Conservation (phyloP, 2,797 vertebrate species). For the Myiotriccus ornatus region DNA sequence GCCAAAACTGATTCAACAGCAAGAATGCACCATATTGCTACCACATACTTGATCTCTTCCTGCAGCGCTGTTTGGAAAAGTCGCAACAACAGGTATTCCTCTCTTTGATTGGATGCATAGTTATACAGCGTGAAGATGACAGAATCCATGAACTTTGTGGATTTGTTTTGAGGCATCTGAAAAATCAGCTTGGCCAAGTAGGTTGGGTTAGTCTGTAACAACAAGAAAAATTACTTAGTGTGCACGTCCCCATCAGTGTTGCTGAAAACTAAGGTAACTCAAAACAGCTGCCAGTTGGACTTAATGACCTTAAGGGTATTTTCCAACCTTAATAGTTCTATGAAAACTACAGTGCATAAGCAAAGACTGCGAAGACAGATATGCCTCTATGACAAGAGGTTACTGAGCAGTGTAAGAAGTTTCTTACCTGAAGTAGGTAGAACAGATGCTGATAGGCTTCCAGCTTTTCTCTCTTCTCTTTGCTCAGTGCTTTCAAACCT, state of each 20-base stretch:
- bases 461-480: conserved; percentile 93
- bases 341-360: background rate
- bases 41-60: conserved; percentile 94
- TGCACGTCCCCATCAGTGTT: fast-evolving
- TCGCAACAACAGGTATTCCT: conserved; percentile 92
- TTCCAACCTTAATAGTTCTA: background rate
- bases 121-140: conserved; percentile 98
- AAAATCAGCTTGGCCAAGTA: conserved; percentile 98
- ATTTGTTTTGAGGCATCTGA: conserved; percentile 99
- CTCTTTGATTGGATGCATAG: conserved; percentile 96
- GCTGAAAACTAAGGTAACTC: background rate
- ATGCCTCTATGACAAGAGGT: background rate
- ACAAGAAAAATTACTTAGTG: conserved; percentile 7
- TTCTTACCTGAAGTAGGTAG: conserved; percentile 89
- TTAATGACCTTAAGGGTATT: background rate
- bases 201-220: conserved; percentile 90
- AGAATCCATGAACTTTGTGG: conserved; percentile 99
- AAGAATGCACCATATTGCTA: background rate
- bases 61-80: conserved; percentile 96
- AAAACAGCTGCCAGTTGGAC: background rate
- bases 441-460: conserved; percentile 97
- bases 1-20: background rate
- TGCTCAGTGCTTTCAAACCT: conserved; percentile 95
- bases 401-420: background rate
- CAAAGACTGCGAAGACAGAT: background rate